Evolutionary conservation across 2,888 invertebrate genomes (phyloP), one percentile per base, ranked within the genome.

Genomic region (Tolmerus cingulatus): DNA sequence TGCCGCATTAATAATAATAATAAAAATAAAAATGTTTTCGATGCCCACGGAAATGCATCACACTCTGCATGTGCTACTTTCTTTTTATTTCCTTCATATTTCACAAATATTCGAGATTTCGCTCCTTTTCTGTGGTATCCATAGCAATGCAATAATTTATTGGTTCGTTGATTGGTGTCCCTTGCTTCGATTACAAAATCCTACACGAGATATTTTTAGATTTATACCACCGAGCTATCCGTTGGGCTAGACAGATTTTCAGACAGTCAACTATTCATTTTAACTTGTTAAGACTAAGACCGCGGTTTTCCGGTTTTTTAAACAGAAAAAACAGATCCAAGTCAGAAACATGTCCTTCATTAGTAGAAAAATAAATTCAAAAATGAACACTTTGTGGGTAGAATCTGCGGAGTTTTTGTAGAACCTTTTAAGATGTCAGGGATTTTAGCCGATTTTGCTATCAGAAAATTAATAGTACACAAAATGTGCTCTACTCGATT

Each of bases 201-300:
- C 86, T 86, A 86, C 86, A 86, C 77, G 23, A 51, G 34, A 57
- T 86, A 86, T 86, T 86, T 86, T 86, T 86, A 86, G 86, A 86
- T 23, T 43, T 78, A 34, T n/a, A 78, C 19, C 43, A 23, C 23
- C 12, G 3, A 37, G 40, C 19, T 43, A 23, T 23, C 37, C 43
- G 23, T n/a, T 40, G 19, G 19, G 40, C 40, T 43, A 23, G 43
- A 78, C 78, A 78, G 40, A 78, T 78, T 43, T 46, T 78, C 40
- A 78, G n/a, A 19, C n/a, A 78, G 9, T 19, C 43, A 40, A 23
- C 43, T 23, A 40, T 78, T 78, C 78, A 40, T 78, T 40, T 43
- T 37, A 37, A 78, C 43, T 78, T 43, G 78, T 43, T 43, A 78
- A 78, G 78, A 14, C 40, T 43, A 78, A 78, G 78, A 14, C 40